These are phyloP conservation scores for Pogonomyrmex californicus DNA, from an alignment of 1,140 invertebrate species.

Conservation along the genomic window DNA sequence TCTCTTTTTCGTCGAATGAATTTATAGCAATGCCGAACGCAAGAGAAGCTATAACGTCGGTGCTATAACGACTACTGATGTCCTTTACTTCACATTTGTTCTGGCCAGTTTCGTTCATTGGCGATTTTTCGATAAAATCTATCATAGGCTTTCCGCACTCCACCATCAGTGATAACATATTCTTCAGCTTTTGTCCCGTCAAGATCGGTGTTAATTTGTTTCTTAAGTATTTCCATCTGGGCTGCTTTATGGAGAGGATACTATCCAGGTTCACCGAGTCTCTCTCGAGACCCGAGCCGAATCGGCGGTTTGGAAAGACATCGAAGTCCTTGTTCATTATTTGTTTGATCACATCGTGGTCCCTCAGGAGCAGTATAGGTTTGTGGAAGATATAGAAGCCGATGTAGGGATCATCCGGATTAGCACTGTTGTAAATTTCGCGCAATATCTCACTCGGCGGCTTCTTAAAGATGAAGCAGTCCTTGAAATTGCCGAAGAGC, in stretches of 20 bases:
- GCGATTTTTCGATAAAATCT: conserved; percentile 69
- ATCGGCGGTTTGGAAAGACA: conserved; percentile 85
- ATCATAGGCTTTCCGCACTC: conserved; percentile 76
- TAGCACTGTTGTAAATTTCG: conserved; percentile 77
- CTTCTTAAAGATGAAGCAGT: conserved; percentile 74
- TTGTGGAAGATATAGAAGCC: conserved; percentile 85
- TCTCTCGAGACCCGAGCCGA: conserved; percentile 74
- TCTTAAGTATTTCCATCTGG: conserved; percentile 83
- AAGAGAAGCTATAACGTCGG: conserved; percentile 87
- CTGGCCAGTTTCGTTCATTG: conserved; percentile 41
- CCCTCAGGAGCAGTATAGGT: conserved; percentile 83
- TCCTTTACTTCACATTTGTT: conserved; percentile 81
- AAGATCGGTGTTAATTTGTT: conserved; percentile 85
- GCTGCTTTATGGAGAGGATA: conserved; percentile 77
- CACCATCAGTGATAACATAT: conserved; percentile 85
- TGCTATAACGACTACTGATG: conserved; percentile 84
- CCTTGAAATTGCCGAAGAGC: conserved; percentile 80
- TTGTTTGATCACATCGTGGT: conserved; percentile 86
- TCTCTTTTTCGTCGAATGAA: conserved; percentile 81
- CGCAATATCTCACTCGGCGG: conserved; percentile 80
- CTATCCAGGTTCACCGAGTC: conserved; percentile 77
- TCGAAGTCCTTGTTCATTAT: conserved; percentile 87
- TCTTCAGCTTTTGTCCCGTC: conserved; percentile 86
- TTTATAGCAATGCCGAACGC: conserved; percentile 86
- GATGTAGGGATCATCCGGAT: conserved; percentile 77